Percentiles rank a stretch among this genome's conserved stretches.
phyloP scores from a whole-genome alignment of 2,113 vertebrate species.

The Syrmaticus mikado region DNA sequence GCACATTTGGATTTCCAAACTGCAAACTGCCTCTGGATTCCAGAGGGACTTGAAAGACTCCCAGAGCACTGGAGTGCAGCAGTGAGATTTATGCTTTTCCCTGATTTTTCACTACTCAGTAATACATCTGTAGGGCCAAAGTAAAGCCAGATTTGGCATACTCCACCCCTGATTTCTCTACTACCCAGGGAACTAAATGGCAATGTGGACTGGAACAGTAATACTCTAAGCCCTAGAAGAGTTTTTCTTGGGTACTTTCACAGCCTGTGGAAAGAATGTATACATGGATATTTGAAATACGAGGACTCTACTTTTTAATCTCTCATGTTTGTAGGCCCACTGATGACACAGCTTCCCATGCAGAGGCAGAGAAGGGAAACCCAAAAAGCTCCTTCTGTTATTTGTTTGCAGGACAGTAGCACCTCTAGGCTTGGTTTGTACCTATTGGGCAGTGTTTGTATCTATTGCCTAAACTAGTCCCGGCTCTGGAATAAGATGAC shows the following conservation, averaged over 20 bases:
- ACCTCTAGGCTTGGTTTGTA: not conserved
- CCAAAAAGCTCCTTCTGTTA: slow-evolving; percentile 17
- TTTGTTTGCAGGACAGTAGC: slow-evolving; percentile 24
- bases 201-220: slow-evolving; percentile 30
- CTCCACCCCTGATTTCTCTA: not conserved
- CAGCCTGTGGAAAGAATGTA: slow-evolving; percentile 50
- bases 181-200: slow-evolving; percentile 53
- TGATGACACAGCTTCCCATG: slow-evolving; percentile 35
- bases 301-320: slow-evolving; percentile 32
- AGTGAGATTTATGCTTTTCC: slow-evolving; percentile 65
- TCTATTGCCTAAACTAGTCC: not conserved
- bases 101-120: slow-evolving; percentile 58
- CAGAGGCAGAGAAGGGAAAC: not conserved
- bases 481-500: not conserved
- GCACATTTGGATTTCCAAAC: slow-evolving; percentile 52
- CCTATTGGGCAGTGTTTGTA: not conserved
- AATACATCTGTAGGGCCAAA: slow-evolving; percentile 58
- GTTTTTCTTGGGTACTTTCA: slow-evolving; percentile 42
- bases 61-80: slow-evolving; percentile 40
- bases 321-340: not conserved
- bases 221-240: slow-evolving; percentile 42
- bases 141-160: slow-evolving; percentile 66
- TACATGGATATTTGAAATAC: slow-evolving; percentile 9
- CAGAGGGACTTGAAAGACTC: slow-evolving; percentile 67
- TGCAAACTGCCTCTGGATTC: slow-evolving; percentile 61